Percentiles rank a stretch among this genome's conserved stretches.
These are phyloP conservation scores for Drosophila pseudoananassae DNA, from an alignment of 1,140 invertebrate genomes.

Conservation along the genomic window DNA sequence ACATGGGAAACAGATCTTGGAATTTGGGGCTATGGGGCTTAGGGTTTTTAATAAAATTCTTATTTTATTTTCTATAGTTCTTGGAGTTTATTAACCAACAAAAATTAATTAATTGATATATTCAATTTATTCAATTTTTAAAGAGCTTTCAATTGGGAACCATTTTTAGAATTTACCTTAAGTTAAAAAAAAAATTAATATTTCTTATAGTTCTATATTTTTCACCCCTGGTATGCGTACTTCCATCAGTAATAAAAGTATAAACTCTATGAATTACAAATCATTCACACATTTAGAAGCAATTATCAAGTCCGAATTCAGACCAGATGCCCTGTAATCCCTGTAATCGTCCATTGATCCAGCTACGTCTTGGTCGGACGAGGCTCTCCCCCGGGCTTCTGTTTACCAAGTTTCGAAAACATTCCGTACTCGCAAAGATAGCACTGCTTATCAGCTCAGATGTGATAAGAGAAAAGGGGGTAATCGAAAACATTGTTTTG, in stretches of 20 bases:
- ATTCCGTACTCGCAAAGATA: conserved; percentile 20
- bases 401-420: conserved; percentile 21
- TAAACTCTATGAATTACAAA: not conserved
- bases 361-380: not conserved
- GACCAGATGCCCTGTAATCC: conserved; percentile 32
- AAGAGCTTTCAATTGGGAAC: too few relatives aligned
- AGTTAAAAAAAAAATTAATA: not conserved
- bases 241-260: conserved; percentile 7
- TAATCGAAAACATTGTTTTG: not conserved
- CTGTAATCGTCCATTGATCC: conserved; percentile 26
- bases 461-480: conserved; percentile 10
- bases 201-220: not conserved
- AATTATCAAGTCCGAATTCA: conserved; percentile 16
- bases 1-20: too few relatives aligned
- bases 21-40: too few relatives aligned
- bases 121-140: too few relatives aligned
- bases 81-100: too few relatives aligned
- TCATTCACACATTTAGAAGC: conserved; percentile 28
- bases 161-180: too few relatives aligned
- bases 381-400: not conserved
- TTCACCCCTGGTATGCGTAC: conserved; percentile 1
- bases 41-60: too few relatives aligned
- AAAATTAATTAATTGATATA: too few relatives aligned
- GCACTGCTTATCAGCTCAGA: conserved; percentile 6
- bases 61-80: too few relatives aligned